These are phyloP conservation scores for Phataginus tetradactyla DNA, from an alignment of 2,797 vertebrate species.

Conservation along the genomic window DNA sequence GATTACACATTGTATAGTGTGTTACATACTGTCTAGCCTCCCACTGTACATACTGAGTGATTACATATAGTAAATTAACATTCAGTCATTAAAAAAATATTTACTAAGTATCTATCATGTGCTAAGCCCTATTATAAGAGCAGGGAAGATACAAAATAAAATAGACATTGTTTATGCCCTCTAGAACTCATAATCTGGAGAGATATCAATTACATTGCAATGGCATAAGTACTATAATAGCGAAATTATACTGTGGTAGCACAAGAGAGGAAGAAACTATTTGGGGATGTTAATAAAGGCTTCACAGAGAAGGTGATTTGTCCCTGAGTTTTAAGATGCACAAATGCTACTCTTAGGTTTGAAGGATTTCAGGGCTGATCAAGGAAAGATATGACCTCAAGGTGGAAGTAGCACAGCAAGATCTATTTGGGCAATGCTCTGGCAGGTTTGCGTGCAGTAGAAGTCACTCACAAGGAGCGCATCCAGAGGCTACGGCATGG, in stretches of 20 bases:
- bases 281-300: neutral
- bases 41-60: neutral
- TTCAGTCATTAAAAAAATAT: neutral
- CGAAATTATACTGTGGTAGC: neutral
- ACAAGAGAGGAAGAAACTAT: neutral
- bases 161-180: neutral
- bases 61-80: neutral
- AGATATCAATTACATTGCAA: neutral
- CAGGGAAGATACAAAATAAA: neutral
- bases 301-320: neutral
- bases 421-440: neutral
- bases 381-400: neutral
- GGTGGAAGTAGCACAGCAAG: neutral
- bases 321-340: neutral
- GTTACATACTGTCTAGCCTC: neutral
- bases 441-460: neutral
- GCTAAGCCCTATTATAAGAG: neutral
- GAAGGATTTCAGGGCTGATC: neutral
- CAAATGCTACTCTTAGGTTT: neutral
- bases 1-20: neutral
- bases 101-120: neutral
- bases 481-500: neutral
- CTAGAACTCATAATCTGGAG: neutral
- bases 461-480: neutral
- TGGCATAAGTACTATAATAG: neutral